Evolutionary conservation across 2,113 vertebrate species (phyloP), one percentile per base, ranked within the genome.

Genomic region (Petromus typicus): DNA sequence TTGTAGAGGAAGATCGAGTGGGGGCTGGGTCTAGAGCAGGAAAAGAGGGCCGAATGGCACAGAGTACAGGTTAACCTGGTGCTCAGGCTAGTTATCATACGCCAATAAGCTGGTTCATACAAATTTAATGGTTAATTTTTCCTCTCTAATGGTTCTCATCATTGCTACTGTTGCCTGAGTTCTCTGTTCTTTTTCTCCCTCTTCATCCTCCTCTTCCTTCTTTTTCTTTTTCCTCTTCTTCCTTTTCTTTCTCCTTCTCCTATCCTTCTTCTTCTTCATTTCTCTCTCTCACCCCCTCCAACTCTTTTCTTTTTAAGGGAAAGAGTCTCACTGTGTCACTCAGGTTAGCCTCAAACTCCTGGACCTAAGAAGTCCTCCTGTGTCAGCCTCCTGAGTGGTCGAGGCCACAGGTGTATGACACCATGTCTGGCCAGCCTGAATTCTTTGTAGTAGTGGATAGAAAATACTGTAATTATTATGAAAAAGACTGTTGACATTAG

Each of bases 81-180:
- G 66, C 30, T 48, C 40, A 63, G 40, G 40, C 18, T 45, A 75
- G 40, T 48, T 22, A 43, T 59, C 4, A 51, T 34, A 30, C 12
- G 64, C 10, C 27, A 73, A 7, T 13, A 11, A 5, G 34, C 32
- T 57, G 45, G 80, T 25, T 87, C 48, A 54, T 0, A 2, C 25
- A 37, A 48, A 93, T 48, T 64, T 81, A 91, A 96, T 82, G 56
- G 37, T 56, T 73, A 66, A 23, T 37, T 64, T 78, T 66, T 66
- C 48, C 69, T 45, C 37, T 45, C 23, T 59, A 67, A 54, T 87
- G 22, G 88, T 85, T 63, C 37, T n/a, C n/a, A 63, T 75, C 43
- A 3, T 61, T 23, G 87, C 32, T 25, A 71, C 40, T 89, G 84
- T 76, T 40, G 22, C 43, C 45, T 84, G 22, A n/a, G 45, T 89